Conservation (phyloP, 2,888 invertebrate species). For the Euproctis similis region DNA sequence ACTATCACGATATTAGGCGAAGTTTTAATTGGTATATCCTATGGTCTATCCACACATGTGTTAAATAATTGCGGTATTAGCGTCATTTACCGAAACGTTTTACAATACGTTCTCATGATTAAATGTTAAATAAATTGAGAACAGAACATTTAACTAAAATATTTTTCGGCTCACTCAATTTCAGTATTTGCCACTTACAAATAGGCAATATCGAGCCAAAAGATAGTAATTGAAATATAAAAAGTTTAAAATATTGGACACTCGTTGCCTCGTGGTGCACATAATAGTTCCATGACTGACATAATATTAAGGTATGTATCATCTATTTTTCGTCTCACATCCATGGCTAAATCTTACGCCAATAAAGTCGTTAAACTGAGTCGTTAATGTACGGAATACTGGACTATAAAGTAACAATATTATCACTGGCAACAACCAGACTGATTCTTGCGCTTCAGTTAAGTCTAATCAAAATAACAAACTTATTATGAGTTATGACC, state of each 20-base stretch:
- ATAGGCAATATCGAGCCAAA: not conserved
- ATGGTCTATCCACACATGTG: no score
- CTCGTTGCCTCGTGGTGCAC: slow-evolving; percentile 30
- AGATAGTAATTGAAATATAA: slow-evolving; percentile 20
- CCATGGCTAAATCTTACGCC: slow-evolving; percentile 3
- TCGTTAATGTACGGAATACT: slow-evolving; percentile 3
- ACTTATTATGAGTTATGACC: no score
- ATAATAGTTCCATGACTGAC: slow-evolving; percentile 34
- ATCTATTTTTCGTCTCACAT: slow-evolving; percentile 12
- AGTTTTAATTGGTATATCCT: no score
- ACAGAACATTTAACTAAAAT: no score
- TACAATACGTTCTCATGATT: no score
- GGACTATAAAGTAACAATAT: slow-evolving; percentile 34
- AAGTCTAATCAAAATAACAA: no score
- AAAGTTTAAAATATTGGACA: slow-evolving; percentile 15
- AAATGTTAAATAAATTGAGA: no score
- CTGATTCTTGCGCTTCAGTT: slow-evolving; percentile 6
- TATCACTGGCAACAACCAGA: slow-evolving; percentile 17
- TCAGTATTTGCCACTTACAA: no score
- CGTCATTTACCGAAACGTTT: no score
- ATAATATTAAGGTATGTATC: slow-evolving; percentile 29
- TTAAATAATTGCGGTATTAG: no score
- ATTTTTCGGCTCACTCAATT: no score
- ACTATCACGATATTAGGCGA: slow-evolving; percentile 4
- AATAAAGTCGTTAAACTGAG: not conserved